phyloP scores from a whole-genome alignment of 2,888 invertebrate species.

The Syritta pipiens region DNA sequence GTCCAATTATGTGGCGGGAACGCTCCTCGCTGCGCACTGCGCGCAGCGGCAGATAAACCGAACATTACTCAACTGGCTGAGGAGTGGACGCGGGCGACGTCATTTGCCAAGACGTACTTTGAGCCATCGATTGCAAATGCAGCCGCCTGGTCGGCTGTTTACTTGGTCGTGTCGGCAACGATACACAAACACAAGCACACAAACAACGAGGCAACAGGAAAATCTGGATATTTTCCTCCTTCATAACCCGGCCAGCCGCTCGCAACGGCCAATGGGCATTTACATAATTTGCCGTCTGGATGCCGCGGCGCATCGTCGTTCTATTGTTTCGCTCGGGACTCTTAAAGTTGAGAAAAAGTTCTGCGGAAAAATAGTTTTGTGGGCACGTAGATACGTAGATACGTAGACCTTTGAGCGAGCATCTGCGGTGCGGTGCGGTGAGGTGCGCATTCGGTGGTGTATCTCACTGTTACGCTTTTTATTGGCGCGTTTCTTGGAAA shows the following conservation, averaged over 20 bases:
- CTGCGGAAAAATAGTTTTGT: conserved; percentile 59
- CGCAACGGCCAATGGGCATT: too few relatives aligned
- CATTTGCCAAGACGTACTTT: conserved; percentile 54
- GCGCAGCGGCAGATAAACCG: conserved; percentile 16
- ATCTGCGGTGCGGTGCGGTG: neutral
- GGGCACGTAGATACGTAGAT: conserved; percentile 9
- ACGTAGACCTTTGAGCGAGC: neutral
- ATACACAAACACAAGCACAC: conserved; percentile 13
- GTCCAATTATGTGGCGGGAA: conserved; percentile 26
- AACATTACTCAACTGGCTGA: conserved; percentile 42
- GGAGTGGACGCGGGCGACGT: conserved; percentile 35
- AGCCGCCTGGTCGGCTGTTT: neutral
- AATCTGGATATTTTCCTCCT: conserved; percentile 63
- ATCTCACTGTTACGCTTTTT: conserved; percentile 61
- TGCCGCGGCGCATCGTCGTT: conserved; percentile 12
- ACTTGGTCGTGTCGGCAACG: neutral
- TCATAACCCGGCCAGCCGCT: conserved; percentile 61
- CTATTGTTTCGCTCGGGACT: conserved; percentile 62
- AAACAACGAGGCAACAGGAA: conserved; percentile 53
- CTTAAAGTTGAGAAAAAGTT: conserved; percentile 46
- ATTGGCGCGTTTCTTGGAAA: conserved; percentile 65
- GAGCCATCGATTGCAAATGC: conserved; percentile 26
- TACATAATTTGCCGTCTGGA: conserved; percentile 64
- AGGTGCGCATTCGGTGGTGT: conserved; percentile 19
- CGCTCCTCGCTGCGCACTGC: neutral